Conservation (phyloP, 2,888 invertebrate species). For the Azorinus chamasolen region DNA sequence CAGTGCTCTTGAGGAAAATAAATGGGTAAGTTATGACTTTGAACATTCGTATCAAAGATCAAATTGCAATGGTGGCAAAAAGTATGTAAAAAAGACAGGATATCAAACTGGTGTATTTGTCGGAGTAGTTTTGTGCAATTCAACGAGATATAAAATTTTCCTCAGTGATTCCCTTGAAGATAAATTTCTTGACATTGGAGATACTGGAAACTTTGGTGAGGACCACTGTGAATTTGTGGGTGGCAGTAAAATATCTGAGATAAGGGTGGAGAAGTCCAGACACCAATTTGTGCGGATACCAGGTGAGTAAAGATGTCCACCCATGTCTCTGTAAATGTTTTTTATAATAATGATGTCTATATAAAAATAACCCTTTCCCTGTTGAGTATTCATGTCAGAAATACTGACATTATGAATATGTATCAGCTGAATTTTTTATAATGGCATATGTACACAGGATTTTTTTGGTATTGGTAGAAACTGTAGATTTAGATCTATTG, state of each 20-base stretch:
- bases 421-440: no score
- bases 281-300: no score
- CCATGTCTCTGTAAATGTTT: neutral
- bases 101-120: conserved; percentile 57
- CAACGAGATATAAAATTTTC: conserved; percentile 77
- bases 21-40: conserved; percentile 76
- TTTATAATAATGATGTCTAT: no score
- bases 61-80: conserved; percentile 69
- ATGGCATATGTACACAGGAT: no score
- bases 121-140: conserved; percentile 80
- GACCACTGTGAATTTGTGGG: conserved; percentile 83
- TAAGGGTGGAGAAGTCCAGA: conserved; percentile 56
- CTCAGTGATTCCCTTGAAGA: conserved; percentile 70
- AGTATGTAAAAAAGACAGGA: conserved; percentile 66
- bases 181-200: conserved; percentile 79
- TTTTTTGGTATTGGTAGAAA: no score
- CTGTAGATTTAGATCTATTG: no score
- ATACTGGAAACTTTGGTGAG: conserved; percentile 74
- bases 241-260: conserved; percentile 32
- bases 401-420: no score
- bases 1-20: conserved; percentile 54
- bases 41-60: conserved; percentile 65
- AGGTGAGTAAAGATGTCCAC: no score
- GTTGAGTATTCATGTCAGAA: no score
- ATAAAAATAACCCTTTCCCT: no score